phyloP scores from a whole-genome alignment of 2,113 vertebrate species.

The Numida meleagris region DNA sequence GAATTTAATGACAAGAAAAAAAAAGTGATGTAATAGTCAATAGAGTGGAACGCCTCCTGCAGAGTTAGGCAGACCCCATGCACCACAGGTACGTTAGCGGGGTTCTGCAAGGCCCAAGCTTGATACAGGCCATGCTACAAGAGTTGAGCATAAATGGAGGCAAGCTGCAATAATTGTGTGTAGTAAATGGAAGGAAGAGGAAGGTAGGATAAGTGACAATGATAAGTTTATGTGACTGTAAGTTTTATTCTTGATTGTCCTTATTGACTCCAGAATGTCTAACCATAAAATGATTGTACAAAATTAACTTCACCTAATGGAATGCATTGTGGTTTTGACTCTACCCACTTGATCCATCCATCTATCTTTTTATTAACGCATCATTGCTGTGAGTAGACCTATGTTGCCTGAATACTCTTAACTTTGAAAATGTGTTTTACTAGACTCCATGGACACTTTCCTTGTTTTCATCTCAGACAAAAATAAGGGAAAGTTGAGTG shows the following conservation, averaged over 20 bases:
- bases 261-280: not conserved
- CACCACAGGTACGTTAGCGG: not conserved
- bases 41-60: not conserved
- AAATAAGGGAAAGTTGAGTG: not conserved
- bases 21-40: not conserved
- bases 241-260: not conserved
- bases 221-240: not conserved
- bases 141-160: not conserved
- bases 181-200: not conserved
- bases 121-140: rapidly evolving
- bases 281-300: not conserved
- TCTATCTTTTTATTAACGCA: not conserved
- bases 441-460: not conserved
- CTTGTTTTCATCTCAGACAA: not conserved
- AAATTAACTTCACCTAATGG: not conserved
- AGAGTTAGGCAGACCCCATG: not conserved
- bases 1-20: no score
- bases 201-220: not conserved
- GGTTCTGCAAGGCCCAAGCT: not conserved
- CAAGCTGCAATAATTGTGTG: not conserved
- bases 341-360: rapidly evolving
- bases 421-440: not conserved
- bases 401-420: not conserved
- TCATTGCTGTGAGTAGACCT: not conserved
- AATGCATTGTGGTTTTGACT: not conserved